These are phyloP conservation scores for Prorops nasuta DNA, from an alignment of 1,140 invertebrate species.

Conservation along the genomic window DNA sequence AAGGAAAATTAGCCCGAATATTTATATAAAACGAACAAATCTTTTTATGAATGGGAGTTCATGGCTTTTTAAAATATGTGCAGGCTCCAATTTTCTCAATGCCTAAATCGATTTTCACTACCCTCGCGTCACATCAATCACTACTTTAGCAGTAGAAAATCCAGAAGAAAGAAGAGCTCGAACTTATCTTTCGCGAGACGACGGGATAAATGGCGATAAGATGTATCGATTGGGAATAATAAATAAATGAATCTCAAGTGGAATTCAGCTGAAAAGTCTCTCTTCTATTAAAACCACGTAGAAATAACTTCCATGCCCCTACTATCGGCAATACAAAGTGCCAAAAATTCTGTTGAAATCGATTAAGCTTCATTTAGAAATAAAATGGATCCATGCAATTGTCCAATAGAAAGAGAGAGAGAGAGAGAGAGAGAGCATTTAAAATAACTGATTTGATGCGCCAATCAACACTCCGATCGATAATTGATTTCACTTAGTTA, in stretches of 20 bases:
- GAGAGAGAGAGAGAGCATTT: too few species aligned
- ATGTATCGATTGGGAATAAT: slow-evolving; percentile 10
- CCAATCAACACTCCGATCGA: too few species aligned
- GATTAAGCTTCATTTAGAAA: too few species aligned
- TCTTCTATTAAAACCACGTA: too few species aligned
- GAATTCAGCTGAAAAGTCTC: too few species aligned
- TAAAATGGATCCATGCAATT: too few species aligned
- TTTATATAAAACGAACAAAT: background rate
- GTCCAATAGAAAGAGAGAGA: too few species aligned
- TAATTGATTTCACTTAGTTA: too few species aligned
- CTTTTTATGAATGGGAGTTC: background rate
- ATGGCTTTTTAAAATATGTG: background rate
- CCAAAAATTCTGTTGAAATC: too few species aligned
- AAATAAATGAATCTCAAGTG: slow-evolving; percentile 20
- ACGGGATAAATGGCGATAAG: slow-evolving; percentile 19
- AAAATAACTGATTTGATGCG: too few species aligned
- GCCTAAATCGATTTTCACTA: background rate
- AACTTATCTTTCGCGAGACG: slow-evolving; percentile 12
- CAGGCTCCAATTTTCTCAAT: background rate
- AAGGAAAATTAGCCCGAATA: background rate
- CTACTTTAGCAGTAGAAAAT: slow-evolving; percentile 1
- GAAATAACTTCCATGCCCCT: too few species aligned
- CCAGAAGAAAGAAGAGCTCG: background rate
- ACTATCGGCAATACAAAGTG: too few species aligned
- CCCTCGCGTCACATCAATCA: slow-evolving; percentile 17